Conservation (phyloP, 2,888 invertebrate species). For the Exocentrus adspersus region DNA sequence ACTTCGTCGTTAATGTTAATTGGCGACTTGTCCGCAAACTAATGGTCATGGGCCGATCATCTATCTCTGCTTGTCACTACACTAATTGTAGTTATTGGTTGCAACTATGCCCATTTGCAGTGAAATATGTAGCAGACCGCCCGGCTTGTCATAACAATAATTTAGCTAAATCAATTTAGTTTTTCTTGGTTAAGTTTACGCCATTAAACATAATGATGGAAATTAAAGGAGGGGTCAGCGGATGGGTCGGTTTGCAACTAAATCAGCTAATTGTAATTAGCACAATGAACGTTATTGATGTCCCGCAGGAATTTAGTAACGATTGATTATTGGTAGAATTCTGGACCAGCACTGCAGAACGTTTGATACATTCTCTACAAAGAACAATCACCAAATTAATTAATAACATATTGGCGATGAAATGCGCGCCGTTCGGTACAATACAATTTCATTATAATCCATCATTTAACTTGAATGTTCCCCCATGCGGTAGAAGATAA, state of each 20-base stretch:
- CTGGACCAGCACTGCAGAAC: slow-evolving; percentile 55
- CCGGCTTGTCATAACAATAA: slow-evolving; percentile 62
- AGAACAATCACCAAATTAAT: slow-evolving; percentile 56
- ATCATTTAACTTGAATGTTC: slow-evolving; percentile 39
- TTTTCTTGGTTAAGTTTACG: slow-evolving; percentile 60
- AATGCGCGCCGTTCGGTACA: slow-evolving; percentile 43
- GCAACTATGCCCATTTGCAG: slow-evolving; percentile 62
- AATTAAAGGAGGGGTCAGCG: slow-evolving; percentile 61
- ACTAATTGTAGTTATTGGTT: slow-evolving; percentile 63
- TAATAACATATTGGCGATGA: slow-evolving; percentile 53
- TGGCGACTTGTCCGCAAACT: slow-evolving; percentile 58
- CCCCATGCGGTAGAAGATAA: slow-evolving; percentile 32
- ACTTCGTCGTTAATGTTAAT: slow-evolving; percentile 54
- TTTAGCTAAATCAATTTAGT: slow-evolving; percentile 63
- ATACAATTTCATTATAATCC: slow-evolving; percentile 44
- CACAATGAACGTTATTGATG: slow-evolving; percentile 61
- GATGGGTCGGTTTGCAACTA: slow-evolving; percentile 58
- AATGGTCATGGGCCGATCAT: slow-evolving; percentile 58
- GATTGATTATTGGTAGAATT: slow-evolving; percentile 55
- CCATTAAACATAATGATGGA: slow-evolving; percentile 62
- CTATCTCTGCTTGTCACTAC: slow-evolving; percentile 62
- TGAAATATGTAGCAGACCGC: slow-evolving; percentile 60
- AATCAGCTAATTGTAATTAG: slow-evolving; percentile 63
- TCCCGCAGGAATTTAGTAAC: slow-evolving; percentile 59
- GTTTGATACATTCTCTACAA: slow-evolving; percentile 52